Evolutionary conservation across 2,888 invertebrate species (phyloP), one percentile per base, ranked within the genome.

Genomic region (Phymatocera aterrima): DNA sequence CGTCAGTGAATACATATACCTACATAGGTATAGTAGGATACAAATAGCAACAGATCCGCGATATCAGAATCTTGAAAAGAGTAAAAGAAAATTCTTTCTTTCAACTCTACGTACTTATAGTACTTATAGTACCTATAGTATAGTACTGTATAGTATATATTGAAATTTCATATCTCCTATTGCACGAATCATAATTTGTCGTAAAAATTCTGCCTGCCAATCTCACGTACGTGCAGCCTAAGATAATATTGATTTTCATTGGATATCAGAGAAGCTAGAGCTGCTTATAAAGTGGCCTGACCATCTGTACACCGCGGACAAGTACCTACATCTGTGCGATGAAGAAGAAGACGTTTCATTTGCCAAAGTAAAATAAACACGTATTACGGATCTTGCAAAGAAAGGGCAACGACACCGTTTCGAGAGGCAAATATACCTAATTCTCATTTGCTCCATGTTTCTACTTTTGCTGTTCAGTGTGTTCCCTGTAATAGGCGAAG

Each of bases 301-400:
- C 54, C 21, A 18, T n/a, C 8, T 6, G n/a, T 46, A 15, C 3
- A 21, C 24, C 10, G 24, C 24, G 15, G 21, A 21, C 21, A 24
- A 3, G 46, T 48, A 12, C 15, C n/a, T n/a, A 10, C 21, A 51
- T 72, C 72, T 65, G 65, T 18, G 18, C 37, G 28, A 15, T n/a
- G 12, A n/a, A 18, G n/a, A n/a, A 40, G 65, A 65, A 24, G 65
- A 37, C 65, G 37, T 34, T 34, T 34, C 65, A 40, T 72, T n/a
- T 54, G 72, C 51, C 51, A 54, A 51, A 72, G 72, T 72, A 72
- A 72, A 51, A 72, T 51, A 72, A 72, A 72, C 51, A 72, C 5
- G 72, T 34, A 51, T 31, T 31, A 34, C 21, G 18, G 31, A 37
- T 24, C 40, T 43, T 12, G 43, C 57, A 31, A 12, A 4, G 4